These are phyloP conservation scores for Noctua fimbriata DNA, from an alignment of 2,888 invertebrate species.

Conservation along the genomic window DNA sequence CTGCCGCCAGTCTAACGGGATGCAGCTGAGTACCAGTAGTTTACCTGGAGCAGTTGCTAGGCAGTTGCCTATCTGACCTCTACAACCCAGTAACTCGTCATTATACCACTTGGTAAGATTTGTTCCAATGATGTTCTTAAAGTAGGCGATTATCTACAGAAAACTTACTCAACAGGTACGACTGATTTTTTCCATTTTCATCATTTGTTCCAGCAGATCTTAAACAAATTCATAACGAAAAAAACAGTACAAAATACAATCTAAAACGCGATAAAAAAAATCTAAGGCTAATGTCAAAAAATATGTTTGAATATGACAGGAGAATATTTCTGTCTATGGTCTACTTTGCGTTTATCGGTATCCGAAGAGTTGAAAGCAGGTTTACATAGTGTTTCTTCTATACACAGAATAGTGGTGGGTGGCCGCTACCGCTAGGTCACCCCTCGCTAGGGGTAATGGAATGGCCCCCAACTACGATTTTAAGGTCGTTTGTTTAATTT, in stretches of 20 bases:
- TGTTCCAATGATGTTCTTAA: not conserved
- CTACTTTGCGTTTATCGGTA: not conserved
- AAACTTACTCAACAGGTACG: constrained; percentile 35
- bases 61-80: not conserved
- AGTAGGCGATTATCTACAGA: not conserved
- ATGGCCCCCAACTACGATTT: too few species aligned
- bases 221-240: constrained; percentile 19
- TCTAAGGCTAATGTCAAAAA: constrained; percentile 49
- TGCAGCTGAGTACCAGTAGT: not conserved
- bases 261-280: constrained; percentile 25
- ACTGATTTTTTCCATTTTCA: constrained; percentile 33
- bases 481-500: too few species aligned
- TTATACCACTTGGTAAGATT: not conserved
- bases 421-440: too few species aligned
- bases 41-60: not conserved
- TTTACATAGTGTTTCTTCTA: not conserved
- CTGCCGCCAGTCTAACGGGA: not conserved
- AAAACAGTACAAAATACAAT: constrained; percentile 1
- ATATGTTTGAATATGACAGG: constrained; percentile 60
- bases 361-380: not conserved
- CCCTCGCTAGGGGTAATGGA: too few species aligned
- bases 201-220: constrained; percentile 8
- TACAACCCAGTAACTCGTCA: not conserved
- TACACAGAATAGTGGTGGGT: not conserved
- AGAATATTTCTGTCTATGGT: constrained; percentile 26